phyloP scores from a whole-genome alignment of 2,113 vertebrate species.

The Serilophus lunatus region DNA sequence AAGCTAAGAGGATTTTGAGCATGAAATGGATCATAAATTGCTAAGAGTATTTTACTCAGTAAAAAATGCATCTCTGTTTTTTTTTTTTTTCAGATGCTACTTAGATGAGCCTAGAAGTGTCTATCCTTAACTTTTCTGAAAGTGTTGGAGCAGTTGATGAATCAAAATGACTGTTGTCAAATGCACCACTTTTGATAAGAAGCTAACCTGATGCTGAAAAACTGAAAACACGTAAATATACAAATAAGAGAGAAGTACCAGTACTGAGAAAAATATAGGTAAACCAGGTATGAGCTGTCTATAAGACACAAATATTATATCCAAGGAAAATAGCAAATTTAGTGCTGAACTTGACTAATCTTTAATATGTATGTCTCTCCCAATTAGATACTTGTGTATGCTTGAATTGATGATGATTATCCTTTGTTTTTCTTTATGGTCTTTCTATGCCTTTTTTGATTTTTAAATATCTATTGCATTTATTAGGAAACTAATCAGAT shows the following conservation, averaged over 20 bases:
- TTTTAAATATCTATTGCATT: not conserved
- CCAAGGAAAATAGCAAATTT: not conserved
- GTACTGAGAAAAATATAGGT: not conserved
- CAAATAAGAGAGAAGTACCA: not conserved
- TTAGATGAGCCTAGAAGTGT: not conserved
- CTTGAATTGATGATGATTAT: not conserved
- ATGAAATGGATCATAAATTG: not conserved
- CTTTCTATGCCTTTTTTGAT: not conserved
- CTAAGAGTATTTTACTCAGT: not conserved
- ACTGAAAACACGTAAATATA: not conserved
- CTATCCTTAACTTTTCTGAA: not conserved
- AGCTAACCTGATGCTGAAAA: not conserved
- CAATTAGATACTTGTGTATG: not conserved
- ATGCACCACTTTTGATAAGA: not conserved
- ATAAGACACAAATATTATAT: not conserved
- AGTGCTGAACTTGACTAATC: not conserved
- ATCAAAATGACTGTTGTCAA: not conserved
- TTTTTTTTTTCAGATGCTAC: not conserved
- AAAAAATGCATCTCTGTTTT: not conserved
- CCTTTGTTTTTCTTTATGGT: not conserved
- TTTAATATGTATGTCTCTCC: not conserved
- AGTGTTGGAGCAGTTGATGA: not conserved
- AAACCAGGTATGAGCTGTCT: not conserved
- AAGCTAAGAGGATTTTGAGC: not conserved
- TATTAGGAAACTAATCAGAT: not conserved